Percentiles rank a stretch among this genome's conserved stretches.
Conservation (phyloP, 1,140 invertebrate species). For the Ceratitis capitata region DNA sequence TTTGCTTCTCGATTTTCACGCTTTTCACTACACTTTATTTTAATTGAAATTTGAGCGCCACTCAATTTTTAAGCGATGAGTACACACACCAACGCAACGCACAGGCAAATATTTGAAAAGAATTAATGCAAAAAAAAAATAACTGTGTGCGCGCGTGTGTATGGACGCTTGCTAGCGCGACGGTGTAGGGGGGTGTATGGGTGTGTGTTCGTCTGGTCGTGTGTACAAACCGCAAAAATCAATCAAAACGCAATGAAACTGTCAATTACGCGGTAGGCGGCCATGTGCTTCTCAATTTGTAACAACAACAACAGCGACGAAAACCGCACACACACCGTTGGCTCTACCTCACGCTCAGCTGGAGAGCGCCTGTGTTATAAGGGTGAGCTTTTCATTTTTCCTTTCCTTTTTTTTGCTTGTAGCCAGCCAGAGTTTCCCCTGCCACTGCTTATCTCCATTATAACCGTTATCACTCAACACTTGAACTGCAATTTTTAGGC, state of each 20-base stretch:
- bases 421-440: background rate
- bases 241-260: conserved; percentile 41
- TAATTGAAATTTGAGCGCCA: conserved; percentile 38
- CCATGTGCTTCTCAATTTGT: background rate
- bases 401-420: background rate
- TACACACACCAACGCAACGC: background rate
- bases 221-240: conserved; percentile 38
- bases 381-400: background rate
- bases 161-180: background rate
- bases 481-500: background rate
- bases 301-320: background rate
- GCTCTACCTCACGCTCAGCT: background rate
- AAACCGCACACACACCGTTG: no score
- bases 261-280: conserved; percentile 28
- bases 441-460: background rate
- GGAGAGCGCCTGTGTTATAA: background rate
- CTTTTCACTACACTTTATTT: conserved; percentile 11
- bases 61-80: conserved; percentile 9
- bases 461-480: background rate
- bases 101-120: background rate
- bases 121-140: background rate
- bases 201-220: background rate
- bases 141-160: background rate
- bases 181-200: background rate
- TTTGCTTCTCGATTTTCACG: background rate